Percentiles rank a stretch among this genome's conserved stretches.
These are phyloP conservation scores for Dasyornis broadbenti DNA, from an alignment of 2,113 vertebrate species.

Conservation along the genomic window DNA sequence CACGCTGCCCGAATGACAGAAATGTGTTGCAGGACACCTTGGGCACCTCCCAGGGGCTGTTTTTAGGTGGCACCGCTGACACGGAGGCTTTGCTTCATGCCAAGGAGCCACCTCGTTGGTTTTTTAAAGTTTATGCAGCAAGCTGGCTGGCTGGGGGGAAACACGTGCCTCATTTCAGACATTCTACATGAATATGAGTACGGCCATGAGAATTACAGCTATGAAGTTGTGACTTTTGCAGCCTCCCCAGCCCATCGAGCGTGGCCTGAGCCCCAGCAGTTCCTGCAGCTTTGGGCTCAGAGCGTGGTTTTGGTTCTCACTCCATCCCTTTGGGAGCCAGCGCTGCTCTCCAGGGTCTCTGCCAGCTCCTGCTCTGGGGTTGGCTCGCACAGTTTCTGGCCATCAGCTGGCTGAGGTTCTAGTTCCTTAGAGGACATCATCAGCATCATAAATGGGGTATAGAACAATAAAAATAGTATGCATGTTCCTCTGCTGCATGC, in stretches of 20 bases:
- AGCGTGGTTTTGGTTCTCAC: fast-evolving
- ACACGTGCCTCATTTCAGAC: background rate
- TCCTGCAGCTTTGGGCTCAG: background rate
- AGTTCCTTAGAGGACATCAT: background rate
- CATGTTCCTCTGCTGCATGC: background rate
- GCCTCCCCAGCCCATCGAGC: fast-evolving
- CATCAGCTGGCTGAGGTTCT: background rate
- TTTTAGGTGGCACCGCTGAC: background rate
- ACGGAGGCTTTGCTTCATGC: background rate
- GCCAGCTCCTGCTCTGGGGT: background rate
- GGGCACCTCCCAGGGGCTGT: background rate
- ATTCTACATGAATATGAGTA: fast-evolving
- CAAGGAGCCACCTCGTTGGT: fast-evolving
- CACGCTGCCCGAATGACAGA: background rate
- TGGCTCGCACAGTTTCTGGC: background rate
- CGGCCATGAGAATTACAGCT: too few species aligned
- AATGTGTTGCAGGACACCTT: background rate
- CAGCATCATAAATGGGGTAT: background rate
- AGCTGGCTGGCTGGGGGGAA: fast-evolving
- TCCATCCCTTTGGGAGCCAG: background rate
- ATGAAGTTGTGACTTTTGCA: background rate
- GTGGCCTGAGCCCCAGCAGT: fast-evolving
- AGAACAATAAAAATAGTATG: background rate
- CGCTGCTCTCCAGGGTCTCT: fast-evolving
- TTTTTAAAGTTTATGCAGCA: background rate